Percentiles rank a stretch among this genome's conserved stretches.
These are phyloP conservation scores for Xiphophorus hellerii DNA, from an alignment of 2,113 vertebrate species.

Conservation along the genomic window DNA sequence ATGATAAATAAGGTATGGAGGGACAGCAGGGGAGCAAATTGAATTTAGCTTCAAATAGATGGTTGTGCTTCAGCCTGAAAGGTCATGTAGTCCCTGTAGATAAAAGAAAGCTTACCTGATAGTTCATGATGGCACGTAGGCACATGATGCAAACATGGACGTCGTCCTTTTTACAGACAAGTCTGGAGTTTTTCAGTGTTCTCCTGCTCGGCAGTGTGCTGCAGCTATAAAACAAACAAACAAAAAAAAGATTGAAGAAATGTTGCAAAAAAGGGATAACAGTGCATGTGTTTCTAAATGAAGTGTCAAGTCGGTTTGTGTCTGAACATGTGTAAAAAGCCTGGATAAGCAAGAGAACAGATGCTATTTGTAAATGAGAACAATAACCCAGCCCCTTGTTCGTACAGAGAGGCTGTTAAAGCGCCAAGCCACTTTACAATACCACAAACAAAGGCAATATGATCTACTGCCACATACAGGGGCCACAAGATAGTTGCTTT, in stretches of 20 bases:
- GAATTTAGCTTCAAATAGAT: slow-evolving; percentile 33
- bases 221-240: slow-evolving; percentile 75
- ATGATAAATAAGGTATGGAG: slow-evolving; percentile 43
- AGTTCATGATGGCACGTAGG: slow-evolving; percentile 97
- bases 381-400: slow-evolving; percentile 25
- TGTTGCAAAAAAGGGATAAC: not conserved
- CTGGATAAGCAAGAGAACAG: slow-evolving; percentile 49
- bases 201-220: slow-evolving; percentile 91
- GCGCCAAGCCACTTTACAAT: slow-evolving; percentile 45
- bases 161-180: slow-evolving; percentile 97
- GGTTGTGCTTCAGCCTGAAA: slow-evolving; percentile 15
- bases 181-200: slow-evolving; percentile 92
- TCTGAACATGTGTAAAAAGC: slow-evolving; percentile 7
- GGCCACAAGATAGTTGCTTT: slow-evolving; percentile 39
- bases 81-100: not conserved
- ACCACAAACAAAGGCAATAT: slow-evolving; percentile 52
- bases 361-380: slow-evolving; percentile 43
- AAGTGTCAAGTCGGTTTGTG: not conserved
- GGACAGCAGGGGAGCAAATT: slow-evolving; percentile 34
- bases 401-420: slow-evolving; percentile 55
- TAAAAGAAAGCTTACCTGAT: slow-evolving; percentile 84
- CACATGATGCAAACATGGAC: slow-evolving; percentile 98
- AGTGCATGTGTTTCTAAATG: not conserved
- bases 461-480: slow-evolving; percentile 48
- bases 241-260: not conserved